phyloP scores from a whole-genome alignment of 2,888 invertebrate species.

The Caenorhabditis sp. region DNA sequence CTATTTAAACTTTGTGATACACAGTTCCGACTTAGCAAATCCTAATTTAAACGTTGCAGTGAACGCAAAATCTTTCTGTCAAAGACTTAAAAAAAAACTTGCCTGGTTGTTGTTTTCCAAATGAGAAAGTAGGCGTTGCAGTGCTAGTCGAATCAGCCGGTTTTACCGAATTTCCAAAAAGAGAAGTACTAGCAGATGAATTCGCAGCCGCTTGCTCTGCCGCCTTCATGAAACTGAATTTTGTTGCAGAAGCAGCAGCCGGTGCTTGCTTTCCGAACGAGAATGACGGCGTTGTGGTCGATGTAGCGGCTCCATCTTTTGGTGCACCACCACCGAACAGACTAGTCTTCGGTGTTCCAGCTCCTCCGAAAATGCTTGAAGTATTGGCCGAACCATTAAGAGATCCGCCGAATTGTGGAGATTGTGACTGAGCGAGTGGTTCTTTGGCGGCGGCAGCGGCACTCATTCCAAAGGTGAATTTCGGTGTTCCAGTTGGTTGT shows the following conservation, averaged over 20 bases:
- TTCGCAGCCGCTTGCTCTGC: background rate
- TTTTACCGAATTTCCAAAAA: conserved; percentile 19
- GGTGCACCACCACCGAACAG: conserved; percentile 34
- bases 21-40: too few relatives aligned
- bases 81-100: too few relatives aligned
- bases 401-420: conserved; percentile 26
- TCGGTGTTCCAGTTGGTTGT: conserved; percentile 32
- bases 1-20: background rate
- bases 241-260: conserved; percentile 9
- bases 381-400: conserved; percentile 16
- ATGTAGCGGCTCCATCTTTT: conserved; percentile 7
- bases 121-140: conserved; percentile 23
- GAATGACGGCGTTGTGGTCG: conserved; percentile 8
- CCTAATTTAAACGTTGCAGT: too few relatives aligned
- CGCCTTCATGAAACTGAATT: conserved; percentile 26
- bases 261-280: conserved; percentile 5
- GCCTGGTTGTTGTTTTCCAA: conserved; percentile 11
- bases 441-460: conserved; percentile 43
- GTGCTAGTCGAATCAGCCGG: conserved; percentile 3
- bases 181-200: conserved; percentile 10
- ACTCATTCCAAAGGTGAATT: conserved; percentile 37
- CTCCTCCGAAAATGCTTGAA: conserved; percentile 27
- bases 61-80: too few relatives aligned
- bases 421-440: conserved; percentile 3
- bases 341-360: conserved; percentile 11